phyloP scores from a whole-genome alignment of 30 jellyfish, hydroid and myxozoan species.

The Haliclystus octoradiatus region DNA sequence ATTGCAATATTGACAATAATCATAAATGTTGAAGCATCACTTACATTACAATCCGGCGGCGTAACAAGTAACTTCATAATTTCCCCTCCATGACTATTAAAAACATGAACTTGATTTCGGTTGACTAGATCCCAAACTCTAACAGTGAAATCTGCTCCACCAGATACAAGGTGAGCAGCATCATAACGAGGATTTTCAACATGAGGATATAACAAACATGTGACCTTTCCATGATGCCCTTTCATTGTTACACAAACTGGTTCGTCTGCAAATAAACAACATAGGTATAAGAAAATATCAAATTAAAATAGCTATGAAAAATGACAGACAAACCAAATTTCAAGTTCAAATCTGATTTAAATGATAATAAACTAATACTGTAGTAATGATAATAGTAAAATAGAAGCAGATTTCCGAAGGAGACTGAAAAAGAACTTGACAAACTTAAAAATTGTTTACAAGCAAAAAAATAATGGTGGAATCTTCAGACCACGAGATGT shows the following conservation, averaged over 20 bases:
- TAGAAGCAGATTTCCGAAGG: too few species aligned
- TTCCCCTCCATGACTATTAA: constrained; percentile 97
- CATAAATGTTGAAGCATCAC: not conserved
- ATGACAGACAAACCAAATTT: too few species aligned
- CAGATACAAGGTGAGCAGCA: constrained; percentile 77
- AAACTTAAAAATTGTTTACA: too few species aligned
- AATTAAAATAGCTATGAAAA: too few species aligned
- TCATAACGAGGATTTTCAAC: constrained; percentile 98
- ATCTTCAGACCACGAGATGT: too few species aligned
- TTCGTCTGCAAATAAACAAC: constrained; percentile 22
- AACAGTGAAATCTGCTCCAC: constrained; percentile 97
- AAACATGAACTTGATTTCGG: constrained; percentile 61
- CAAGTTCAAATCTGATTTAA: too few species aligned
- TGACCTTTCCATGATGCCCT: constrained; percentile 92
- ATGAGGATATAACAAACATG: constrained; percentile 89
- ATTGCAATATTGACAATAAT: too few species aligned
- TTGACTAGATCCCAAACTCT: constrained; percentile 85
- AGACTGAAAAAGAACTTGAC: too few species aligned
- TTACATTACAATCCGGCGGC: constrained; percentile 93
- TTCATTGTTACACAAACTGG: constrained; percentile 27
- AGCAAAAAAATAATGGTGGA: too few species aligned
- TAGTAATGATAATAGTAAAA: too few species aligned
- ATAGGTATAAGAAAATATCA: too few species aligned
- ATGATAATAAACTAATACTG: too few species aligned
- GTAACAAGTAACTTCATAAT: constrained; percentile 74